Conservation (phyloP, 1,140 invertebrate genomes). For the Sesamia nonagrioides region DNA sequence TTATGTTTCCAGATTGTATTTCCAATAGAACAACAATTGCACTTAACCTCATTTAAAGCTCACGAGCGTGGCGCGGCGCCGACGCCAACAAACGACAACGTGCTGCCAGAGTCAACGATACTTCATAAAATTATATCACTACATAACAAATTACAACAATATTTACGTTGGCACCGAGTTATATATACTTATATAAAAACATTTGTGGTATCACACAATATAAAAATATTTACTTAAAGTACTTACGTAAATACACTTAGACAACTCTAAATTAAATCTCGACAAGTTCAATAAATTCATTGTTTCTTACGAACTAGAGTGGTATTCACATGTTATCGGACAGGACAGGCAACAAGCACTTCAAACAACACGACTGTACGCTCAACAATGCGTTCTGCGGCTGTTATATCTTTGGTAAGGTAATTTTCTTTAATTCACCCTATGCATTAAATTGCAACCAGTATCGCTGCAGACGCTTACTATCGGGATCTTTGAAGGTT, state of each 20-base stretch:
- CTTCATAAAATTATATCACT: conserved; percentile 85
- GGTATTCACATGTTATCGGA: conserved; percentile 70
- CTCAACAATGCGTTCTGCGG: conserved; percentile 7
- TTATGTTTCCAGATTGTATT: conserved; percentile 82
- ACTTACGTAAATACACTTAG: conserved; percentile 84
- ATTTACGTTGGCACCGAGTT: conserved; percentile 86
- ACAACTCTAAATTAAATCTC: conserved; percentile 83
- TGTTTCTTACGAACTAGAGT: conserved; percentile 76
- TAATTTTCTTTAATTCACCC: conserved; percentile 4
- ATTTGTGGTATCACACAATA: conserved; percentile 84
- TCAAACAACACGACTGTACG: conserved; percentile 11
- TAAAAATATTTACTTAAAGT: conserved; percentile 85
- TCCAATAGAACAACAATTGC: conserved; percentile 85
- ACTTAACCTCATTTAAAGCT: conserved; percentile 84
- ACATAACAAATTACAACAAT: conserved; percentile 87
- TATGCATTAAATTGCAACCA: neutral
- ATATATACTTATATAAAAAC: conserved; percentile 82
- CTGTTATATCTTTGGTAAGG: conserved; percentile 43
- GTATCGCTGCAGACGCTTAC: neutral
- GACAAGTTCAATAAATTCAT: conserved; percentile 81
- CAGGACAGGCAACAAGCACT: conserved; percentile 59
- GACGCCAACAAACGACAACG: conserved; percentile 55
- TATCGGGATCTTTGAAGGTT: neutral
- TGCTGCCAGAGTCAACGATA: conserved; percentile 82
- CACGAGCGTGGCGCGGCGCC: conserved; percentile 61